Evolutionary conservation across 2,888 invertebrate genomes (phyloP).

Genomic region (Boloria euphrosyne): DNA sequence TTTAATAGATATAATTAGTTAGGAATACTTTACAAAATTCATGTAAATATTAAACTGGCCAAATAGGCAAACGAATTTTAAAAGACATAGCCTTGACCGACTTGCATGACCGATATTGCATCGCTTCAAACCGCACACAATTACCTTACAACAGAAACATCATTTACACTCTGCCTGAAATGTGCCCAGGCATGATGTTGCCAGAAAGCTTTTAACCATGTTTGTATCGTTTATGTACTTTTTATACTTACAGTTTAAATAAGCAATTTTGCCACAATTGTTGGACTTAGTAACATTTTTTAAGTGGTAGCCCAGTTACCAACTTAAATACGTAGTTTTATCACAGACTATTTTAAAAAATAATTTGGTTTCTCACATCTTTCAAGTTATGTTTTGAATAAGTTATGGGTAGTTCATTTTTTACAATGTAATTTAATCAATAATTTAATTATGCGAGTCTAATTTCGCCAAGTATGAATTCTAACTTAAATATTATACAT

Average conservation of each 20-base stretch:
- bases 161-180: constrained; percentile 20
- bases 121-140: constrained; percentile 36
- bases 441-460: too few species aligned
- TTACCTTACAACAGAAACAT: constrained; percentile 33
- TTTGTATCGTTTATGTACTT: constrained; percentile 9
- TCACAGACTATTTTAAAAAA: neutral
- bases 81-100: constrained; percentile 38
- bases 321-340: neutral
- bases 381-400: too few species aligned
- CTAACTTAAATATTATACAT: too few species aligned
- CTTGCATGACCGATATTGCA: constrained; percentile 33
- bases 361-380: too few species aligned
- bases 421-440: too few species aligned
- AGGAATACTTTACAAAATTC: too few species aligned
- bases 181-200: constrained; percentile 20
- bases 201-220: constrained; percentile 33
- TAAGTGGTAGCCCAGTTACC: too few species aligned
- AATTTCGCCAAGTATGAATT: too few species aligned
- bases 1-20: too few species aligned
- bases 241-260: constrained; percentile 13
- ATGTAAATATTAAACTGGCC: constrained; percentile 5
- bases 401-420: too few species aligned
- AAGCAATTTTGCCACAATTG: neutral
- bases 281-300: neutral
- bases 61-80: neutral